These are phyloP conservation scores for Stenodema calcarata DNA, from an alignment of 2,888 invertebrate species.

Conservation along the genomic window DNA sequence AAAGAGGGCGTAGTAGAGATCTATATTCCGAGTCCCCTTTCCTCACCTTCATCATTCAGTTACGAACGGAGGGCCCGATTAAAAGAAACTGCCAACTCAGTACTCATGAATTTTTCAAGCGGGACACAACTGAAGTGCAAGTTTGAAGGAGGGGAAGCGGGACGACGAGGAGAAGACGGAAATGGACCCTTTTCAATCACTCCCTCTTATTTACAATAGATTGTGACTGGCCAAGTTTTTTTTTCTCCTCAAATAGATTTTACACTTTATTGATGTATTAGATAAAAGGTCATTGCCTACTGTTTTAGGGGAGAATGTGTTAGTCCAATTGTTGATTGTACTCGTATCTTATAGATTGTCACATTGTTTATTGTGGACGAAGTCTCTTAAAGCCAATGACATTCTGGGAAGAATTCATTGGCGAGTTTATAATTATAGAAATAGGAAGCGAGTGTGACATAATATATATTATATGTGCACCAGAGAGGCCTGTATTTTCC, in stretches of 20 bases:
- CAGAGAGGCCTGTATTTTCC: no score
- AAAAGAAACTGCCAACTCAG: constrained; percentile 49
- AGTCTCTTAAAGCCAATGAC: no score
- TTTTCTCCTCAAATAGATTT: background rate
- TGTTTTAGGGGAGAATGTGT: no score
- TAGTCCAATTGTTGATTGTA: no score
- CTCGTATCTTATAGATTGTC: no score
- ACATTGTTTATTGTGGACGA: no score
- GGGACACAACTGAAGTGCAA: constrained; percentile 45
- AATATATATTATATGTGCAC: no score
- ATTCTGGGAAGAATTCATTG: no score
- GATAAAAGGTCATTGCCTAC: no score
- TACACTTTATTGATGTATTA: background rate
- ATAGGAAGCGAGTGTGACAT: no score
- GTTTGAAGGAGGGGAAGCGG: background rate
- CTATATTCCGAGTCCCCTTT: background rate
- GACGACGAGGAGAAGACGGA: background rate
- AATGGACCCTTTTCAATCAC: constrained; percentile 40
- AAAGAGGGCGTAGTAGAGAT: background rate
- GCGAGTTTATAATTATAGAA: no score
- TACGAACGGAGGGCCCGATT: constrained; percentile 33
- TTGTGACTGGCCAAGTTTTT: constrained; percentile 3
- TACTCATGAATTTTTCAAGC: constrained; percentile 45
- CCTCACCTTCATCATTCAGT: constrained; percentile 47
- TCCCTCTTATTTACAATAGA: constrained; percentile 39